Conservation (phyloP, 2,113 vertebrate genomes). For the Pedetes capensis region DNA sequence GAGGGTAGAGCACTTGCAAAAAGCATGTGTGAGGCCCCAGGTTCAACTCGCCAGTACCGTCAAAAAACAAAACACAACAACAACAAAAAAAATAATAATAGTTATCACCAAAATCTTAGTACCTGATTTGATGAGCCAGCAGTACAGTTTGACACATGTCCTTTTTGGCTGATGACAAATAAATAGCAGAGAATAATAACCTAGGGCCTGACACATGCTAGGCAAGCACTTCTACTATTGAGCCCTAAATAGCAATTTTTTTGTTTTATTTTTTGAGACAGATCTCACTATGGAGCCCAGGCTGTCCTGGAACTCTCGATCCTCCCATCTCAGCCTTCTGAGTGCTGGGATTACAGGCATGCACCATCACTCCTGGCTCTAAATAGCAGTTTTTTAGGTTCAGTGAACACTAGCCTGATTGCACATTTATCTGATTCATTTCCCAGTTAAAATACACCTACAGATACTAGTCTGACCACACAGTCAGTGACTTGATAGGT, state of each 20-base stretch:
- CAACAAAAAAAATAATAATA: too few relatives aligned
- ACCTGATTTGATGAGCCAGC: not conserved
- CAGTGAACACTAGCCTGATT: not conserved
- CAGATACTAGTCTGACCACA: constrained; percentile 4
- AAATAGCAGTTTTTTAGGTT: constrained; percentile 35
- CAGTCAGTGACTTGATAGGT: not conserved
- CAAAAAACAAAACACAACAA: too few relatives aligned
- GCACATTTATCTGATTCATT: constrained; percentile 25
- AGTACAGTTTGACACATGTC: constrained; percentile 4
- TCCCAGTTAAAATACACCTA: constrained; percentile 34
- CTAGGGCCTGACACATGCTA: not conserved
- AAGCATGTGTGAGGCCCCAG: too few relatives aligned
- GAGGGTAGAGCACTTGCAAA: too few relatives aligned
- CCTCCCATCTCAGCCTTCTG: not conserved
- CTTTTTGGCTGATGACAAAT: not conserved
- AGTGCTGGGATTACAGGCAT: not conserved
- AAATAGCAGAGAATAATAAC: not conserved
- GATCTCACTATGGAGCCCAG: not conserved
- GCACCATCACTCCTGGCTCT: not conserved
- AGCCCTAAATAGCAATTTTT: not conserved
- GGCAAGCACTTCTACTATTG: not conserved
- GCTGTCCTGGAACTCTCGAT: not conserved
- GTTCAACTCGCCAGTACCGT: too few relatives aligned
- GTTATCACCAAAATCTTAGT: not conserved
- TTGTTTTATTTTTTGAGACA: not conserved